Evolutionary conservation across 1,140 invertebrate genomes (phyloP).

Genomic region (Drosophila takahashii): DNA sequence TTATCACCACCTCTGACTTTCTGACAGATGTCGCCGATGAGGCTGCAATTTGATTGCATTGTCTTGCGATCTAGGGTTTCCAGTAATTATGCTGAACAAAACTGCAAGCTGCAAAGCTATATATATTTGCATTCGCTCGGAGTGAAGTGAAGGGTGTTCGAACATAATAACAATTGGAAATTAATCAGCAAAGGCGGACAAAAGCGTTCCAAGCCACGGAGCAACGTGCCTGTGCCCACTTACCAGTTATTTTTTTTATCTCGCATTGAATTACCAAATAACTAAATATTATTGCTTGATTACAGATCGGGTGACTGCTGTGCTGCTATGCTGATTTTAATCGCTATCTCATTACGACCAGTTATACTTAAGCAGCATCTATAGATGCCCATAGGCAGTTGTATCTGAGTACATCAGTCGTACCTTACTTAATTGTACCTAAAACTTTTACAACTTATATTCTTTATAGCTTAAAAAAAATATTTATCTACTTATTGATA

Average conservation of each 20-base stretch:
- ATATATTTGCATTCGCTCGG: conserved; percentile 2
- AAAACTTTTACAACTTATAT: too few relatives aligned
- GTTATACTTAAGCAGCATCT: not conserved
- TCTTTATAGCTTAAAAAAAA: not conserved
- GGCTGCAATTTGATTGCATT: conserved; percentile 7
- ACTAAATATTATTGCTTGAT: conserved; percentile 45
- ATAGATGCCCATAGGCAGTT: not conserved
- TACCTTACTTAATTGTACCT: not conserved
- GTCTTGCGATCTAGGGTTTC: not conserved
- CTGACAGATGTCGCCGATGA: conserved; percentile 10
- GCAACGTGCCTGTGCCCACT: conserved; percentile 29
- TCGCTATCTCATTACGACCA: conserved; percentile 4
- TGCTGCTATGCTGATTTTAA: conserved; percentile 8
- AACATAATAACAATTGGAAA: conserved; percentile 41
- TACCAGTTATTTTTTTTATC: conserved; percentile 11
- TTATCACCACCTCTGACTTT: not conserved
- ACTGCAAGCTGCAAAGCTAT: not conserved
- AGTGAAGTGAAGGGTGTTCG: conserved; percentile 16
- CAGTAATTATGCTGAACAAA: conserved; percentile 34
- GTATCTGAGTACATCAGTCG: not conserved
- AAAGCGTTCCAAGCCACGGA: conserved; percentile 31
- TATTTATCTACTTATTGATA: too few relatives aligned
- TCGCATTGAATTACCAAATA: conserved; percentile 60
- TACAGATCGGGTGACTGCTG: not conserved
- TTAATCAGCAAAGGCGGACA: conserved; percentile 29